Evolutionary conservation across 2,888 invertebrate species (phyloP).

Genomic region (Fabriciana adippe): DNA sequence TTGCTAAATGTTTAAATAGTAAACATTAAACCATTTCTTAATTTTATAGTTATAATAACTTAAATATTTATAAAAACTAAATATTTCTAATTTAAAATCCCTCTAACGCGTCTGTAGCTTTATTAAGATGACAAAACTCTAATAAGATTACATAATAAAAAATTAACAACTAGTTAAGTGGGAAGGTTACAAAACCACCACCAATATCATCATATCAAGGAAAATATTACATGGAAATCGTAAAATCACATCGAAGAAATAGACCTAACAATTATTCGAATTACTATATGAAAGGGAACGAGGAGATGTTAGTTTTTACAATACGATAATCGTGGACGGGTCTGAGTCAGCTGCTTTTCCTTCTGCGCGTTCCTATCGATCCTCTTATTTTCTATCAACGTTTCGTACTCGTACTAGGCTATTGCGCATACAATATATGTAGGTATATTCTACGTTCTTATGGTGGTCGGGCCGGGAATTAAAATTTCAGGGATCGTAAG

Average conservation of each 20-base stretch:
- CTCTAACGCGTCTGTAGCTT: too few relatives aligned
- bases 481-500: background rate
- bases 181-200: too few relatives aligned
- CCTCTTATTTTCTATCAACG: slow-evolving; percentile 27
- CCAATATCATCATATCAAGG: too few relatives aligned
- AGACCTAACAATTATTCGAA: background rate
- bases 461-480: background rate
- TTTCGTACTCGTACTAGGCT: slow-evolving; percentile 7
- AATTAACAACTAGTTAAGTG: too few relatives aligned
- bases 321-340: slow-evolving; percentile 11
- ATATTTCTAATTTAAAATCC: too few relatives aligned
- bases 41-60: too few relatives aligned
- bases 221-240: too few relatives aligned
- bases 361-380: slow-evolving; percentile 34
- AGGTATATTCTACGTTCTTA: slow-evolving; percentile 12
- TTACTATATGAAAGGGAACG: background rate
- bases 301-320: slow-evolving; percentile 7
- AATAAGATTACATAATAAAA: too few relatives aligned
- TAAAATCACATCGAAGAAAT: too few relatives aligned
- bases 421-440: slow-evolving; percentile 27
- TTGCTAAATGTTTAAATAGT: background rate
- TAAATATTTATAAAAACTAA: too few relatives aligned
- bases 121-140: too few relatives aligned
- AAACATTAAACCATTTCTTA: background rate
- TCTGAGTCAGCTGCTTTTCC: slow-evolving; percentile 25